Evolutionary conservation across 2,797 vertebrate species (phyloP).

Genomic region (Orientallactaga sibirica): DNA sequence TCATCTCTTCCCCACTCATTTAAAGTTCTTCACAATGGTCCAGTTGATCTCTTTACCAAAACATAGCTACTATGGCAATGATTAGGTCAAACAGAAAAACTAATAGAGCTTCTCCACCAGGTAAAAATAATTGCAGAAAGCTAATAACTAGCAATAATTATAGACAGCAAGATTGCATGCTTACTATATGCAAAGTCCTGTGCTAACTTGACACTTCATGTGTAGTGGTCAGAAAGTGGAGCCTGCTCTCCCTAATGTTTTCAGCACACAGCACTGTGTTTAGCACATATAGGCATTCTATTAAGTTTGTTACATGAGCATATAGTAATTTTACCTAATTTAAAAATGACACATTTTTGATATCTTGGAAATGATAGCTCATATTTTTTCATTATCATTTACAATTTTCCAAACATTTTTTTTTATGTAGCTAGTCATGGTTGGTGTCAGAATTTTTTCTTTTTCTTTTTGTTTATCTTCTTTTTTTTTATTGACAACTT

Average conservation of each 20-base stretch:
- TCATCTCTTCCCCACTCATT: neutral
- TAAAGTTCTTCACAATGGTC: slow-evolving; percentile 11
- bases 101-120: neutral
- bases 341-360: slow-evolving; percentile 47
- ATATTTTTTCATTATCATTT: slow-evolving; percentile 50
- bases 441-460: slow-evolving; percentile 41
- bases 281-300: neutral
- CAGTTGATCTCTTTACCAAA: neutral
- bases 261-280: neutral
- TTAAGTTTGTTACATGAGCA: slow-evolving; percentile 19
- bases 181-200: neutral
- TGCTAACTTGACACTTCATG: neutral
- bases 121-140: neutral
- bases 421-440: neutral
- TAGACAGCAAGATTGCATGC: neutral
- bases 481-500: too few species aligned
- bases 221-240: neutral
- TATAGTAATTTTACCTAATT: neutral
- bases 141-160: slow-evolving; percentile 26
- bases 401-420: neutral
- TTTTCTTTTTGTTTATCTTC: neutral
- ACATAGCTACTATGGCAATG: slow-evolving; percentile 19
- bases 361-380: slow-evolving; percentile 41
- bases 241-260: neutral
- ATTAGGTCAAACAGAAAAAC: slow-evolving; percentile 3